Conservation (phyloP, 1,140 invertebrate genomes). For the Patella vulgata region DNA sequence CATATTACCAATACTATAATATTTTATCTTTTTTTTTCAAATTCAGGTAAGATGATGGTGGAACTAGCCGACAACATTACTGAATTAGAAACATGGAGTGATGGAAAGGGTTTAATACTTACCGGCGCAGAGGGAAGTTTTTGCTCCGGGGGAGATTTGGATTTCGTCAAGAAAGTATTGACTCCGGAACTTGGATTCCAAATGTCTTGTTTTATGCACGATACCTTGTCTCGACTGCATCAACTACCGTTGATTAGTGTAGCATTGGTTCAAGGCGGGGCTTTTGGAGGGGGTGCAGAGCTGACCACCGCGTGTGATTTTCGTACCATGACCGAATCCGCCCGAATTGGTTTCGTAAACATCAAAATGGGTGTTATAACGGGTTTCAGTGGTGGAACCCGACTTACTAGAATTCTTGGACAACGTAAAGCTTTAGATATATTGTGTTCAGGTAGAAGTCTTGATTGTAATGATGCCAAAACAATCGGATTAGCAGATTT, state of each 20-base stretch:
- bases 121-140: conserved; percentile 69
- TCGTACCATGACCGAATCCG: conserved; percentile 66
- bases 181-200: conserved; percentile 59
- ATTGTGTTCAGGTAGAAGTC: conserved; percentile 62
- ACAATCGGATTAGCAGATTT: conserved; percentile 61
- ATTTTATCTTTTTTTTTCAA: conserved; percentile 14
- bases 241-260: conserved; percentile 70
- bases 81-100: conserved; percentile 66
- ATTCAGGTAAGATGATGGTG: conserved; percentile 73
- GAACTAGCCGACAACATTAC: conserved; percentile 68
- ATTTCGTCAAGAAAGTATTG: conserved; percentile 60
- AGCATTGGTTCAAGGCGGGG: conserved; percentile 70
- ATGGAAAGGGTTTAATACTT: conserved; percentile 72
- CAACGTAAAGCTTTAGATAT: conserved; percentile 67
- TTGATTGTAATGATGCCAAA: conserved; percentile 63
- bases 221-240: conserved; percentile 66
- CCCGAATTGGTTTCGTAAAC: conserved; percentile 72
- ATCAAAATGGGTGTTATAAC: conserved; percentile 71
- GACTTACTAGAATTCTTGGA: conserved; percentile 68
- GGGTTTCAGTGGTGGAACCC: conserved; percentile 72
- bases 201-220: conserved; percentile 71
- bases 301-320: conserved; percentile 72
- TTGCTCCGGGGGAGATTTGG: conserved; percentile 73
- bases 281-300: conserved; percentile 74
- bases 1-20: too few species aligned